A percentile compares a stretch with the other conserved stretches of the same genome.
phyloP scores from a whole-genome alignment of 2,113 vertebrate genomes.

The Anseranas semipalmata region DNA sequence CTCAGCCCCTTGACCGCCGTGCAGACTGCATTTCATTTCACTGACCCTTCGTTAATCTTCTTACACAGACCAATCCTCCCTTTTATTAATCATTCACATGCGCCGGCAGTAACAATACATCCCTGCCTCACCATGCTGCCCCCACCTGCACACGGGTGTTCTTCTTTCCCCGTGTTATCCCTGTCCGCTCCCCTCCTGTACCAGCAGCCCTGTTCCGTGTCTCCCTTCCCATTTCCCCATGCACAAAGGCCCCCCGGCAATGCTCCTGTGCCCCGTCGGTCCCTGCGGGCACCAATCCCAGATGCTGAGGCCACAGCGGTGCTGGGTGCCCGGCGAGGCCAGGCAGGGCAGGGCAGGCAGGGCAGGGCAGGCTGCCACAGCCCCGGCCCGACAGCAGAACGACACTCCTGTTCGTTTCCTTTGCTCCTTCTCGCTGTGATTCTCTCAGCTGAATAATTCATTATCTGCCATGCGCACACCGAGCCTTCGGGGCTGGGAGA shows the following conservation, averaged over 20 bases:
- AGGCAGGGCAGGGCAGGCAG: too few relatives aligned
- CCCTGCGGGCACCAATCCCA: neutral
- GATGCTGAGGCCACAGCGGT: too few relatives aligned
- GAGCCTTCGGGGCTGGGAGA: neutral
- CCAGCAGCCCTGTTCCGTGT: neutral
- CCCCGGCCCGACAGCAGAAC: neutral
- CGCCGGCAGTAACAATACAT: neutral
- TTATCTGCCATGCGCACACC: slow-evolving; percentile 3
- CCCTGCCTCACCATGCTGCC: neutral
- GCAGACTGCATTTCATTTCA: neutral
- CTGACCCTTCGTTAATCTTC: neutral
- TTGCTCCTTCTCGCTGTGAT: neutral
- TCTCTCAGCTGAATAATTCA: neutral
- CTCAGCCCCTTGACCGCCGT: neutral
- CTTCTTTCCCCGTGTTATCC: neutral
- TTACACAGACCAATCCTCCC: neutral
- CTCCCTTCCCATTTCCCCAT: too few relatives aligned
- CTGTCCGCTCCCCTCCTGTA: too few relatives aligned
- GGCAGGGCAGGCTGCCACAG: too few relatives aligned
- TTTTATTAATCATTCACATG: neutral
- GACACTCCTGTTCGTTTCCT: neutral
- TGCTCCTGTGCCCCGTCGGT: neutral
- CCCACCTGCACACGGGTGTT: too few relatives aligned
- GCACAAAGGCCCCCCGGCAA: too few relatives aligned
- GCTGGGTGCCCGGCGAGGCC: too few relatives aligned